Conservation (phyloP, 2,113 vertebrate species). For the Apeltes quadracus region DNA sequence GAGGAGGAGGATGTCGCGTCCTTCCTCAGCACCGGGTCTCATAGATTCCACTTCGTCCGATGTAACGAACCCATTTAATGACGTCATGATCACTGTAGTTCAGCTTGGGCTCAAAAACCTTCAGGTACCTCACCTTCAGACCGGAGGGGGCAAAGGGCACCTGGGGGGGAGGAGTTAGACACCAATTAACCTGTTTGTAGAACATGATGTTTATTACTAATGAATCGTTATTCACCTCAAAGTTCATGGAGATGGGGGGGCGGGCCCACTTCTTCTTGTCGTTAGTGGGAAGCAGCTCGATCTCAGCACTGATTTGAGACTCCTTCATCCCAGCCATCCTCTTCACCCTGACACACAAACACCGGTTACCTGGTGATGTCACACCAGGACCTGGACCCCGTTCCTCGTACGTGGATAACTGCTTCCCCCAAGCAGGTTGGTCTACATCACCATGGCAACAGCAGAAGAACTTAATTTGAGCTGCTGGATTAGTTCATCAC, state of each 20-base stretch:
- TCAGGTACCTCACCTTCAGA: constrained; percentile 93
- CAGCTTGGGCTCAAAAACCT: constrained; percentile 94
- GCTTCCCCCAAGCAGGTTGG: too few species aligned
- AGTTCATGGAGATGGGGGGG: constrained; percentile 96
- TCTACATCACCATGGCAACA: too few species aligned
- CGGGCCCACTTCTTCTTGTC: constrained; percentile 97
- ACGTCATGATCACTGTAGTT: constrained; percentile 96
- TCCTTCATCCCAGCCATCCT: constrained; percentile 97
- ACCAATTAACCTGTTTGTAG: too few species aligned
- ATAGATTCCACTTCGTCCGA: constrained; percentile 91
- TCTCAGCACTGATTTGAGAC: constrained; percentile 95
- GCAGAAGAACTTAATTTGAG: too few species aligned
- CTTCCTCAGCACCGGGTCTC: constrained; percentile 86
- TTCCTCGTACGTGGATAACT: too few species aligned
- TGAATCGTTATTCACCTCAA: constrained; percentile 80
- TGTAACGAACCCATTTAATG: constrained; percentile 96
- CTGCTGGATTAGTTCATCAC: too few species aligned
- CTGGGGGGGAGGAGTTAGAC: constrained; percentile 58
- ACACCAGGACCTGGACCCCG: too few species aligned
- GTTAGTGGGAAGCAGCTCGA: constrained; percentile 92
- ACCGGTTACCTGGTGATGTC: not conserved
- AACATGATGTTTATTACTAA: too few species aligned
- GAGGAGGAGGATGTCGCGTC: not conserved
- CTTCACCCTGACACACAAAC: constrained; percentile 83
- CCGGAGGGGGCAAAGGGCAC: constrained; percentile 92